Base-by-base conservation (phyloP, 2,888 invertebrate genomes). In the Spodoptera littoralis region DNA sequence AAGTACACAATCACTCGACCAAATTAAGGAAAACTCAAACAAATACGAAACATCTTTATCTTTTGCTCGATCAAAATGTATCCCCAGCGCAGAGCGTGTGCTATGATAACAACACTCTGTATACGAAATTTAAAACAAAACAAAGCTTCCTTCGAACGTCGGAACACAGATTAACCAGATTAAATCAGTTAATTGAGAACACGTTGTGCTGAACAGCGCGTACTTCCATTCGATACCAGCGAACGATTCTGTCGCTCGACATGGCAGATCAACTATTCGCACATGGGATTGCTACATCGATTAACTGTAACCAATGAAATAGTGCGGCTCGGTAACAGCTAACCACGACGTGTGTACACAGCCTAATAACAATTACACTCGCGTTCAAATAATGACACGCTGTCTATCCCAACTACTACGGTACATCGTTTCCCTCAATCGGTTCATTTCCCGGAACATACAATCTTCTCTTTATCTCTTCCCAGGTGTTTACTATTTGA, bases 401-500 rank as follows among this genome's bases (percentile, higher is more conserved):
- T 57, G 30, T 70, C 9, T 30, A 13, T 42, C 41, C 48, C 22
- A 44, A 50, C n/a, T n/a, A 43, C 44, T n/a, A 43, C 44, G 9
- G 4, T 11, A 46, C 42, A 51, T 59, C 47, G 50, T 65, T 60
- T 22, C 13, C 11, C 24, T 47, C 71, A 65, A 58, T 60, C 55
- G 76, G n/a, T 18, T 50, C 24, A 56, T 70, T 50, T 50, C 47
- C 55, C 12, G 27, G 52, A 60, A 75, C 57, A 65, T 42, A 56
- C 71, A 62, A 71, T 57, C 52, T 59, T 59, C 57, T 52, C 22
- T 66, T 62, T 66, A 73, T 42, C 36, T 48, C 60, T 46, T 49
- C 44, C 54, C 64, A 74, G 53, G 70, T 71, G 53, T 75, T 70
- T 60, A 63, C 73, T 73, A 58, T 69, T 73, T 59, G 36, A 65